These are phyloP conservation scores for Macrotrachela quadricornifera DNA, from an alignment of 1,140 invertebrate genomes.

Conservation along the genomic window DNA sequence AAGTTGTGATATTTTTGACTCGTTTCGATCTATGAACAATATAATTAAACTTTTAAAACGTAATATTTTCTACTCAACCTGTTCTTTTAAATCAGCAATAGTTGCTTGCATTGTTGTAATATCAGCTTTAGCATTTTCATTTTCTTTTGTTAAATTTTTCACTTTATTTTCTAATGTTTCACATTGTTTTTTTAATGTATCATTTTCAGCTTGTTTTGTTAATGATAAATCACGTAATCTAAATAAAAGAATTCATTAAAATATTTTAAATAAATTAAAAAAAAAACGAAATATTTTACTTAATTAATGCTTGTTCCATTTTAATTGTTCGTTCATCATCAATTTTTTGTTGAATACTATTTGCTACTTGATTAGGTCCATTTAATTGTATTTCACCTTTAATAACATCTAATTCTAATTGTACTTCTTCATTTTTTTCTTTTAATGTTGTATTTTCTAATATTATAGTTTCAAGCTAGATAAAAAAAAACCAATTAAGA, in stretches of 20 bases:
- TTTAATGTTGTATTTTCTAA: conserved; percentile 32
- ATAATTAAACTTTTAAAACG: no score
- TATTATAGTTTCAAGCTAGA: conserved; percentile 58
- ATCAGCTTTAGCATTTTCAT: conserved; percentile 57
- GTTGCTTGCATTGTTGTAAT: conserved; percentile 64
- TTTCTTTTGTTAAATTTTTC: conserved; percentile 17
- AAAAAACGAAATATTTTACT: conserved; percentile 24
- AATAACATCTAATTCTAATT: conserved; percentile 70
- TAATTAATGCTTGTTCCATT: conserved; percentile 69
- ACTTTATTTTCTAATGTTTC: conserved; percentile 1
- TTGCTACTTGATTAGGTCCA: conserved; percentile 33
- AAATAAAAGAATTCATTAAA: conserved; percentile 52
- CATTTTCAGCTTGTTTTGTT: not conserved
- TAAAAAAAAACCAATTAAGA: no score
- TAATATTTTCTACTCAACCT: no score
- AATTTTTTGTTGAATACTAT: conserved; percentile 69
- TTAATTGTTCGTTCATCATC: conserved; percentile 76
- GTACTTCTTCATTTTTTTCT: conserved; percentile 58
- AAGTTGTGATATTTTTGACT: no score
- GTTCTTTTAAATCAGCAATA: conserved; percentile 71
- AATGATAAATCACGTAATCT: conserved; percentile 31
- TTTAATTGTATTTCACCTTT: conserved; percentile 48
- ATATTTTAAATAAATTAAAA: not conserved
- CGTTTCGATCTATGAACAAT: no score
- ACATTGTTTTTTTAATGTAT: not conserved